Evolutionary conservation across 2,113 vertebrate species (phyloP).

Genomic region (Orthonyx spaldingii): DNA sequence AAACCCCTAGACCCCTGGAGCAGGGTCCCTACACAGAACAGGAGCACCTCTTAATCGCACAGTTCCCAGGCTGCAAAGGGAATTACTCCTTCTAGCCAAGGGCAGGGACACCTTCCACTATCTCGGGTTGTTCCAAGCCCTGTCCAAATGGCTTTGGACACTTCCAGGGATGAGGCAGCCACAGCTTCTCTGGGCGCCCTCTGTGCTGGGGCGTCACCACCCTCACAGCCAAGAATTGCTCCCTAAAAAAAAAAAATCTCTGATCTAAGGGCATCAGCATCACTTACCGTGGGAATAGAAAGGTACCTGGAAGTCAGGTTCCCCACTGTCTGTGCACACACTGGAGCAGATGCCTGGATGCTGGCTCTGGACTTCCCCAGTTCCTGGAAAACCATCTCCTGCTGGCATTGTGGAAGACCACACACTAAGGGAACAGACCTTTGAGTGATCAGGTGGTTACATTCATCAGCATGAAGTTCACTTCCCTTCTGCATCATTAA

Average conservation of each 20-base stretch:
- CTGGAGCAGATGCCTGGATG: background rate
- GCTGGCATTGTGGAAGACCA: background rate
- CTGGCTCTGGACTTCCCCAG: background rate
- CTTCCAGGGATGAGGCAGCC: background rate
- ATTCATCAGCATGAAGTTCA: background rate
- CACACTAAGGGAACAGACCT: background rate
- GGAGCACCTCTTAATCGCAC: background rate
- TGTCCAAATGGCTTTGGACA: background rate
- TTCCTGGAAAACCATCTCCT: background rate
- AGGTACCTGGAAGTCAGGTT: background rate
- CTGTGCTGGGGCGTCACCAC: background rate
- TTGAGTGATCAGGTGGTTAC: background rate
- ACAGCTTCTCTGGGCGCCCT: background rate
- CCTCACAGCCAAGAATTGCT: background rate
- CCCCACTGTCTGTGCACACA: background rate
- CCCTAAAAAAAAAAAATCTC: background rate
- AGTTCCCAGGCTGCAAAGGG: background rate
- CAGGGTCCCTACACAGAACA: rapidly evolving
- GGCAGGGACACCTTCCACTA: background rate
- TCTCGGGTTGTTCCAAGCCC: background rate
- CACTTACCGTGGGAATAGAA: background rate
- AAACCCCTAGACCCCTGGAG: background rate
- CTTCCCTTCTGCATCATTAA: background rate
- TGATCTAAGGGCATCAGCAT: background rate
- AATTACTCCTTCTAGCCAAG: background rate